Percentiles rank a stretch among this genome's conserved stretches.
phyloP scores from a whole-genome alignment of 1,140 invertebrate species.

The Halesus radiatus region DNA sequence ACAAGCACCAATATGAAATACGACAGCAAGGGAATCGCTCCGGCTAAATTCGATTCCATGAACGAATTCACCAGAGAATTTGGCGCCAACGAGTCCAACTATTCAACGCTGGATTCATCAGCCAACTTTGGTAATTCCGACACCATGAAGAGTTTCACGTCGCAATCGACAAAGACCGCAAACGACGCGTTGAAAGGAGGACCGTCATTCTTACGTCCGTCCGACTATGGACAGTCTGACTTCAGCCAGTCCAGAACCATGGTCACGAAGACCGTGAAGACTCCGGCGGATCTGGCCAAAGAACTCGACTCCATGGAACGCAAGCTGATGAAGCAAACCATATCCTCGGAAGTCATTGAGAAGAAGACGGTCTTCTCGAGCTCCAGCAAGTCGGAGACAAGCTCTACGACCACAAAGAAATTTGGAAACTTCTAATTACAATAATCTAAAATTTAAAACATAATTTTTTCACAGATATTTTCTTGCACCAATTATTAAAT shows the following conservation, averaged over 20 bases:
- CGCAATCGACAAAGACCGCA: neutral
- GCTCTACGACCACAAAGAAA: conserved; percentile 69
- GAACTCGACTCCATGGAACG: conserved; percentile 66
- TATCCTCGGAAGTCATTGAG: conserved; percentile 68
- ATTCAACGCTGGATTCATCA: conserved; percentile 63
- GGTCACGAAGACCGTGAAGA: conserved; percentile 61
- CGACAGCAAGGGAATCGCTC: conserved; percentile 54
- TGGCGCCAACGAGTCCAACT: conserved; percentile 62
- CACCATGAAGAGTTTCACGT: conserved; percentile 62
- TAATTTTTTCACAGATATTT: too few relatives aligned
- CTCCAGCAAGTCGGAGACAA: conserved; percentile 68
- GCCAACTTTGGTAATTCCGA: conserved; percentile 65
- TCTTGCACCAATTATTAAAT: too few relatives aligned
- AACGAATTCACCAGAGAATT: conserved; percentile 67
- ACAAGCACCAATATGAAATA: conserved; percentile 68
- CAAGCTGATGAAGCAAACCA: conserved; percentile 67
- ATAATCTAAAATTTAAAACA: neutral
- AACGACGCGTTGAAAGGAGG: conserved; percentile 29
- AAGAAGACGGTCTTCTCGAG: conserved; percentile 69
- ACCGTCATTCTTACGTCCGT: conserved; percentile 66
- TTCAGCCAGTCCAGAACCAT: conserved; percentile 62
- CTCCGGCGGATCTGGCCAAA: conserved; percentile 63
- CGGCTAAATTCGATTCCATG: conserved; percentile 65
- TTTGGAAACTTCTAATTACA: conserved; percentile 67
- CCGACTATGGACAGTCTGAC: conserved; percentile 63